Base-by-base conservation (phyloP, 2,113 vertebrate genomes). In the Delphinus delphis region DNA sequence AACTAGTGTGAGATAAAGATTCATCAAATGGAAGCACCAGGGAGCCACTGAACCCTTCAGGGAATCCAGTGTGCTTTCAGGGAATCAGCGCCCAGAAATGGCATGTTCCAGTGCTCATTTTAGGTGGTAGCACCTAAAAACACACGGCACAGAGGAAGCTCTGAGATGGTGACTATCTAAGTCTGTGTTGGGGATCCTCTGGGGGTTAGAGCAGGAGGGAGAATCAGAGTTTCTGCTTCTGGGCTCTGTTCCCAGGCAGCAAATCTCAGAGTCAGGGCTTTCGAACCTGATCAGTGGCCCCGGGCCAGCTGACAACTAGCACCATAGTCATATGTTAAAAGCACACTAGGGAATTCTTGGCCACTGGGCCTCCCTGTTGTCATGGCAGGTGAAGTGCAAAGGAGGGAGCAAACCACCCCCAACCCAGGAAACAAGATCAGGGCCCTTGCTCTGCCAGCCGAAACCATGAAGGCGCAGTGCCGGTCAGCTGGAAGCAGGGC, bases 211-310 rank as follows among this genome's bases (percentile, higher is more conserved):
- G 23, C 74, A 3, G 63, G 68, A 81, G 33, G 70, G 5, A 73
- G 28, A 2, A 62, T 4, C 0, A 36, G 58, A 71, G 47, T 38
- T 20, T 82, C 63, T 88, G 90, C 79, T 44, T 76, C 92, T 93
- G 58, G 92, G 81, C 85, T 95, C 70, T 7, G 13, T 95, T 94
- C 92, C 95, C 76, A 55, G 65, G 26, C 73, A 89, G 88, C 73
- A 74, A 26, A 58, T 90, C 95, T 93, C 76, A 86, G 68, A 93
- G 7, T 7, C 41, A 93, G 47, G n/a, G 65, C 89, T 96, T 93
- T 67, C 50, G 21, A 90, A 71, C 0, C 2, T 44, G 47, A n/a
- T 67, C 2, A 0, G 4, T 38, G 38, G 9, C 73, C 53, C 31
- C 0, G 6, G 81, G 93, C 74, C 94, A 96, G 96, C 71, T n/a